phyloP scores from a whole-genome alignment of 2,888 invertebrate genomes.

The Ichneumon xanthorius region DNA sequence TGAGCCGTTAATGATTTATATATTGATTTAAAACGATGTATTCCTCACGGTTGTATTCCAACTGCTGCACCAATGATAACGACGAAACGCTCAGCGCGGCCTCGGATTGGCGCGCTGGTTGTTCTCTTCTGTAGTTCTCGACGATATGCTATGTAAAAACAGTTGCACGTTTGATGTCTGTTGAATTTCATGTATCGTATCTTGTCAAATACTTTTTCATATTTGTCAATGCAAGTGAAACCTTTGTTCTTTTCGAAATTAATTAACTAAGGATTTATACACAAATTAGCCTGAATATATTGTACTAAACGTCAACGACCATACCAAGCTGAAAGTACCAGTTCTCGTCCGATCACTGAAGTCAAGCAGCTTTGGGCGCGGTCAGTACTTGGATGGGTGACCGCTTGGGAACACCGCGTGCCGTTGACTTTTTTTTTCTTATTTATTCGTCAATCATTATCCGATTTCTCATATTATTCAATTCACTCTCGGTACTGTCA shows the following conservation, averaged over 20 bases:
- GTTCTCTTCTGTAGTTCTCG: neutral
- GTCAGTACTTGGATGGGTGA: conserved; percentile 36
- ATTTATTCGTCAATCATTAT: too few species aligned
- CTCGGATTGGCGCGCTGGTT: conserved; percentile 17
- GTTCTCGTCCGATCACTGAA: too few species aligned
- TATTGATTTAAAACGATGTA: neutral
- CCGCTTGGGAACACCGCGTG: conserved; percentile 56
- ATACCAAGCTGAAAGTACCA: conserved; percentile 26
- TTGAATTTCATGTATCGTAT: too few species aligned
- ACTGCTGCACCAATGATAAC: neutral
- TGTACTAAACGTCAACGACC: conserved; percentile 40
- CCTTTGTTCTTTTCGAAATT: too few species aligned
- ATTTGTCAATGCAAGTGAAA: too few species aligned
- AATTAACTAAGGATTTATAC: too few species aligned
- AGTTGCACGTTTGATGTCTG: too few species aligned
- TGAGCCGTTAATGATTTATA: neutral
- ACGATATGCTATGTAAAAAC: neutral
- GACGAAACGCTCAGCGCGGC: neutral
- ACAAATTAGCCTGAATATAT: neutral
- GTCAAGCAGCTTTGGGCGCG: too few species aligned
- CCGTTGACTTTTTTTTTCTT: conserved; percentile 48
- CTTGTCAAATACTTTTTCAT: too few species aligned
- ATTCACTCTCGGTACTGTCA: too few species aligned
- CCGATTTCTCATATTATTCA: too few species aligned
- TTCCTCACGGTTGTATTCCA: neutral